Conservation (phyloP, 2,797 vertebrate genomes). For the Semotilus atromaculatus region DNA sequence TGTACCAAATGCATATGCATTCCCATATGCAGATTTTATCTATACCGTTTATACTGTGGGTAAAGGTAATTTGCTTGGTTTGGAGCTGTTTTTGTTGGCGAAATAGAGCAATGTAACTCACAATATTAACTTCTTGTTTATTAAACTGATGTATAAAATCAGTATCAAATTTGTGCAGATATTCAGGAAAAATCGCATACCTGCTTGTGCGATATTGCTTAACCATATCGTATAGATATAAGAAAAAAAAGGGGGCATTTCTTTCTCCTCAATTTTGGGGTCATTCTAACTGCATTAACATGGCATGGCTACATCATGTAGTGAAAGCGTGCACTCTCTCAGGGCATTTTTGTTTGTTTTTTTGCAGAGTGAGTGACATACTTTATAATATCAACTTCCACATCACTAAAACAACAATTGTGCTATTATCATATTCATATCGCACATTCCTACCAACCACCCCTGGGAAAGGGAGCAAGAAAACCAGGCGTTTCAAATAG, state of each 20-base stretch:
- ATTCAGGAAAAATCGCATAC: background rate
- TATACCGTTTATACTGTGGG: background rate
- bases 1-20: background rate
- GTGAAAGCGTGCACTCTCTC: background rate
- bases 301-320: background rate
- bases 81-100: background rate
- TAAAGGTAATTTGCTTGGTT: background rate
- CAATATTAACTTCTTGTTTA: background rate
- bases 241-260: background rate
- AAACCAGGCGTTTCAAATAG: conserved; percentile 44
- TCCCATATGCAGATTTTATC: background rate
- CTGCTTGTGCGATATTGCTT: background rate
- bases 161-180: background rate
- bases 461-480: conserved; percentile 34
- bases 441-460: background rate
- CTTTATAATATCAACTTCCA: background rate
- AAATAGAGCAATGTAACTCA: background rate
- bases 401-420: background rate
- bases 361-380: background rate
- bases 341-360: background rate
- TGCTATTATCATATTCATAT: background rate
- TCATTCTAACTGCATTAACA: background rate
- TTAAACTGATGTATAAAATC: background rate
- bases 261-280: background rate
- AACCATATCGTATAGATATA: background rate